phyloP scores from a whole-genome alignment of 2,888 invertebrate species.

The Lydus trimaculatus region DNA sequence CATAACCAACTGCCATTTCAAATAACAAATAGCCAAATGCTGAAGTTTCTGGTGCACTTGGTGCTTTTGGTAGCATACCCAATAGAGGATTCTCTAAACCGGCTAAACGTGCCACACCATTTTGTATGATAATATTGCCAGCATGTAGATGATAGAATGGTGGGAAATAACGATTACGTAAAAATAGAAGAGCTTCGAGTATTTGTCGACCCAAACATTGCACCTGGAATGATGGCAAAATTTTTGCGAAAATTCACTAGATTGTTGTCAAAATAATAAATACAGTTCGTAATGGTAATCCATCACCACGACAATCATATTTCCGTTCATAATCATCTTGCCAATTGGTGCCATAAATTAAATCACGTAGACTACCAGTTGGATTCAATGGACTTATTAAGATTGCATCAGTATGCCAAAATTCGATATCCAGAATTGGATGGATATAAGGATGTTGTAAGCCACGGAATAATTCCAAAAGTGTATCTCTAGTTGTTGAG shows the following conservation, averaged over 20 bases:
- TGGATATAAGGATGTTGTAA: constrained; percentile 93
- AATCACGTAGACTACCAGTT: constrained; percentile 86
- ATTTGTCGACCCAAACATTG: constrained; percentile 89
- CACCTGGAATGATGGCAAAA: constrained; percentile 68
- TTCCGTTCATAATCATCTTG: constrained; percentile 63
- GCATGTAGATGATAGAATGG: constrained; percentile 87
- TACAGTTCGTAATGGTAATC: constrained; percentile 54
- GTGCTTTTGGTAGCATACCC: constrained; percentile 70
- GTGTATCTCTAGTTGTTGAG: constrained; percentile 70
- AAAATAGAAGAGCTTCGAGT: constrained; percentile 83
- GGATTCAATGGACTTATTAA: constrained; percentile 85
- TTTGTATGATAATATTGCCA: constrained; percentile 90
- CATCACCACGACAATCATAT: constrained; percentile 49
- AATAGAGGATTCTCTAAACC: constrained; percentile 87
- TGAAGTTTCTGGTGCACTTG: constrained; percentile 69
- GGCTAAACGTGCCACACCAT: constrained; percentile 88
- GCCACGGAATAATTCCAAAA: constrained; percentile 83
- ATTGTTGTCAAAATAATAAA: background rate
- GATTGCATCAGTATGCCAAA: constrained; percentile 72
- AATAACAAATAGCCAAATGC: constrained; percentile 86
- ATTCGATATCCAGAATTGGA: constrained; percentile 86
- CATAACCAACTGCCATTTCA: constrained; percentile 91
- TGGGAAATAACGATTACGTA: constrained; percentile 88
- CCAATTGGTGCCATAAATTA: constrained; percentile 75
- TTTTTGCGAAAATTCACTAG: background rate